Evolutionary conservation across 1,140 invertebrate species (phyloP), one percentile per base, ranked within the genome.

Genomic region (Lysiphlebus fabarum): DNA sequence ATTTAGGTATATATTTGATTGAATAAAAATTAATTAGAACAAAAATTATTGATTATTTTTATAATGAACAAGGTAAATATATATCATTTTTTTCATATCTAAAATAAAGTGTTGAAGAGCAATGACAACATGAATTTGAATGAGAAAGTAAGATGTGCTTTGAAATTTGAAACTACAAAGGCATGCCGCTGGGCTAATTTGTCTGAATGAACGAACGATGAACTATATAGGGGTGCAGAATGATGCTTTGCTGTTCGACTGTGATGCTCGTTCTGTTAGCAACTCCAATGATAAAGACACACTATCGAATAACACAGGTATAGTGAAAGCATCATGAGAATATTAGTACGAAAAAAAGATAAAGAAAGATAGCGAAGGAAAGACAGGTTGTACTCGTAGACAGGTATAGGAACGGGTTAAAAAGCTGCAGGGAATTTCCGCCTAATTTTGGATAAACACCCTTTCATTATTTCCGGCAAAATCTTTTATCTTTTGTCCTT

Each of bases 391-490:
- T 56, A 47, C 26, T 34, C 54, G 54, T 56, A 56, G 54, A 56
- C 54, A 56, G 59, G 62, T 56, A 68, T 59, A 63, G 51, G 60
- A 41, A 45, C 54, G 37, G 56, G 62, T 56, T 67, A 59, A 63
- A 48, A 60, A 58, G 64, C 59, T 54, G 51, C 58, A 62, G 49
- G 58, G 63, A 65, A 58, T 57, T 70, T 64, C 65, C 67, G 68
- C 69, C 70, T 75, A 75, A 77, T 78, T 75, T 70, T 75, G 69
- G 72, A 76, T 76, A 77, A 77, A 77, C 70, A 74, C 70, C 68
- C 75, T 76, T 75, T 77, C 72, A 75, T 78, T 75, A 76, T 74
- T 73, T 76, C 68, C 69, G 62, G 64, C 56, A 51, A 34, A 51
- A 36, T 51, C 38, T 51, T 61, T 66, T 51, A 45, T 51, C 49